Conservation (phyloP, 2,113 vertebrate species). For the Paratilapia polleni region DNA sequence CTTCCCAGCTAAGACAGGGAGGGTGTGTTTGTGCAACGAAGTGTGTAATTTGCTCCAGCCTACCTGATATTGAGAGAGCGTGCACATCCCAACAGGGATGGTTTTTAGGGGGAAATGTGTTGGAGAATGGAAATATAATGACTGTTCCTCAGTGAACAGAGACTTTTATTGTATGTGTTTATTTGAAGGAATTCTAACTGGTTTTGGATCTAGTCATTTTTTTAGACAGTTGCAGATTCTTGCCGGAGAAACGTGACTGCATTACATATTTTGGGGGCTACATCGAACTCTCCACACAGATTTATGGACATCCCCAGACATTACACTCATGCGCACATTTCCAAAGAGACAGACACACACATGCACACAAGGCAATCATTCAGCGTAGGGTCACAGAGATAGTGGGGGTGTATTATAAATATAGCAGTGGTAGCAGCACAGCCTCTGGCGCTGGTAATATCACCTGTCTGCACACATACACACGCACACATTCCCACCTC, state of each 20-base stretch:
- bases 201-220: neutral
- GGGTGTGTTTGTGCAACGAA: conserved; percentile 42
- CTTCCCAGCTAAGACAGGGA: neutral
- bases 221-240: conserved; percentile 6
- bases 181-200: conserved; percentile 4
- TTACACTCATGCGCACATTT: neutral
- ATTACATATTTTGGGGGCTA: neutral
- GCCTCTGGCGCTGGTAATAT: conserved; percentile 46
- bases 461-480: conserved; percentile 18
- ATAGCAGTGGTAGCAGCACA: conserved; percentile 26
- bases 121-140: conserved; percentile 8
- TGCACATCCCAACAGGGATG: conserved; percentile 6
- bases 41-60: conserved; percentile 46
- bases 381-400: conserved; percentile 35
- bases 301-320: neutral
- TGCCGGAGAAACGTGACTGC: conserved; percentile 21
- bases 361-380: conserved; percentile 8
- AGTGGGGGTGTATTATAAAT: conserved; percentile 43
- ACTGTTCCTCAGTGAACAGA: neutral
- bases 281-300: neutral
- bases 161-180: neutral
- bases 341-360: neutral
- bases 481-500: conserved; percentile 11
- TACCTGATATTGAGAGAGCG: conserved; percentile 28
- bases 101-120: conserved; percentile 15